Base-by-base conservation (phyloP, 2,888 invertebrate genomes). In the Limnephilus marmoratus region DNA sequence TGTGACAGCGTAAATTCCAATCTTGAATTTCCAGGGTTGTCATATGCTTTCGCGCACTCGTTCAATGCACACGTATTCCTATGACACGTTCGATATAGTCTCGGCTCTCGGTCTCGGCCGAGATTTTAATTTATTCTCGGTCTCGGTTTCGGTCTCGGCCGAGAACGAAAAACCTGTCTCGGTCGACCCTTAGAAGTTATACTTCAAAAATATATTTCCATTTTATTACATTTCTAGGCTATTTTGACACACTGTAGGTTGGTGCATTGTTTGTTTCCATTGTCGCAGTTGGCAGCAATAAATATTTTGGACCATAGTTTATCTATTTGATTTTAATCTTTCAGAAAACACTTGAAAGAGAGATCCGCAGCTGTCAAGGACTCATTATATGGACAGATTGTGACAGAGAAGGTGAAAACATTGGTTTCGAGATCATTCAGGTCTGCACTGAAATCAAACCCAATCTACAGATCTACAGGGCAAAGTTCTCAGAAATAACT, bases 341-440 rank as follows among this genome's bases (percentile, higher is more conserved):
- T 3, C 94, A 98, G 96, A 97, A 96, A 95, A 98, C 98, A 5
- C 95, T 98, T 94, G 97, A 98, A 95, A 96, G 96, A 94, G 98
- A 98, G 96, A 96, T 97, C 3, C 95, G 96, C 31, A 94, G 95
- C 80, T 98, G 98, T 94, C 96, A 97, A 94, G 97, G 97, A 0
- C 96, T 99, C 5, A 98, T 99, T 31, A 98, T 99, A 94, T 99
- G 99, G 99, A 99, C 99, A 1, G 99, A 99, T 98, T 99, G 99
- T 96, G 99, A 99, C 96, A 97, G 99, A 95, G 99, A 99, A 96
- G 99, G 99, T 53, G 99, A 99, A 95, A 99, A 99, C 95, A 99
- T 99, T 95, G 99, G 99, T 0, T 99, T 97, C 96, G 99, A 99
- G 96, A 97, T 99, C 68, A 99, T 99, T 90, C 95, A 98, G 95